Conservation (phyloP, 1,140 invertebrate species). For the Nautilus pompilius region DNA sequence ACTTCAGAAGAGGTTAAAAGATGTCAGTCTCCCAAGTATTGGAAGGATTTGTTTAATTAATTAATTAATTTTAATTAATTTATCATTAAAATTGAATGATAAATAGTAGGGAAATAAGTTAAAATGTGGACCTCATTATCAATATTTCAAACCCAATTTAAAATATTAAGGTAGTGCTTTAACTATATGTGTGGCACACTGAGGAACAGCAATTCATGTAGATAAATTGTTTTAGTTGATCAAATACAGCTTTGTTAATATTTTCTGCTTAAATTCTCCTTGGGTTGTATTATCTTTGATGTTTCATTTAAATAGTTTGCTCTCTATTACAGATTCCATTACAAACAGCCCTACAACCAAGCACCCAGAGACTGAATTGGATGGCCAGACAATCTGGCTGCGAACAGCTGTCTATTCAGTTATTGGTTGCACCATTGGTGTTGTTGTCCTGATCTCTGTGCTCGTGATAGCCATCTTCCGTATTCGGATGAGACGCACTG, state of each 20-base stretch:
- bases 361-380: constrained; percentile 11
- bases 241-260: neutral
- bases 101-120: no score
- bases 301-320: constrained; percentile 1
- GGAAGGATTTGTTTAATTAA: no score
- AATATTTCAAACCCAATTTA: no score
- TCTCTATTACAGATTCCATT: constrained; percentile 3
- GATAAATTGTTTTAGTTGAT: constrained; percentile 1
- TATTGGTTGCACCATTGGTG: constrained; percentile 42
- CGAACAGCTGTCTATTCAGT: constrained; percentile 46
- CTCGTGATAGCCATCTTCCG: constrained; percentile 43
- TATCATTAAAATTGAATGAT: no score
- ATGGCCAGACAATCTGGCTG: constrained; percentile 37
- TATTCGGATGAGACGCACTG: constrained; percentile 39
- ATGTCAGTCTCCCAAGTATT: no score
- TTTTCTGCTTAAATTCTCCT: neutral
- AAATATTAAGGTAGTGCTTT: no score
- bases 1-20: no score
- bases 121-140: no score
- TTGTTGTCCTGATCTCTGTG: constrained; percentile 46
- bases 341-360: constrained; percentile 5
- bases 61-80: no score
- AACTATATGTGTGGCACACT: no score
- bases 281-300: neutral
- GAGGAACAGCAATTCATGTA: constrained; percentile 6